Evolutionary conservation across 2,113 vertebrate genomes (phyloP).

Genomic region (Kryptolebias marmoratus): DNA sequence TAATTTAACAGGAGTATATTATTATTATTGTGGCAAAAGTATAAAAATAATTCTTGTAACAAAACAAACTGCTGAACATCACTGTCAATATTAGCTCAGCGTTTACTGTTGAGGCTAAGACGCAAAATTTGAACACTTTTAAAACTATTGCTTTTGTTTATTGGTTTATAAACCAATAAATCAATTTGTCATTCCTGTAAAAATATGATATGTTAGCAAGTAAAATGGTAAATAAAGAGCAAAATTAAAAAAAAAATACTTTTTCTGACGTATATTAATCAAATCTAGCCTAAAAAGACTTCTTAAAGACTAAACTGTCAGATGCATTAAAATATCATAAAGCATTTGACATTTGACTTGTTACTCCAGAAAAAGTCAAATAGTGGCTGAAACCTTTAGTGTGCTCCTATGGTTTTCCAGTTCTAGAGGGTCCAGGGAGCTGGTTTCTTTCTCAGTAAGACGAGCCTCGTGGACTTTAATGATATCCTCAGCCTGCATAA

Average conservation of each 20-base stretch:
- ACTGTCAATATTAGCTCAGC: conserved; percentile 49
- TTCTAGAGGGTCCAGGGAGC: conserved; percentile 88
- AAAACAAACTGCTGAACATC: too few relatives aligned
- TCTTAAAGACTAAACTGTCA: background rate
- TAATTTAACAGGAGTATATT: too few relatives aligned
- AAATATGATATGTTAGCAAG: too few relatives aligned
- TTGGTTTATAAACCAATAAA: too few relatives aligned
- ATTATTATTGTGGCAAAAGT: too few relatives aligned
- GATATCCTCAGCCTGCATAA: conserved; percentile 89
- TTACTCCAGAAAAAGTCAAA: background rate
- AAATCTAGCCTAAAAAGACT: background rate
- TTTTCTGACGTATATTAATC: too few relatives aligned
- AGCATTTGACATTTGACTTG: background rate
- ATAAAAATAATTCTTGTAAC: too few relatives aligned
- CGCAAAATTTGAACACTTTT: background rate
- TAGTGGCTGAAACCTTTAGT: conserved; percentile 84
- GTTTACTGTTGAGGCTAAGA: too few relatives aligned
- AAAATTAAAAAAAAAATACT: too few relatives aligned
- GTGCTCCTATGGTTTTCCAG: conserved; percentile 85
- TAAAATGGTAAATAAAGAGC: too few relatives aligned
- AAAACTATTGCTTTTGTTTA: background rate
- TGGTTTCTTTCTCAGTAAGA: conserved; percentile 94
- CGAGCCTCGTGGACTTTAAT: conserved; percentile 92
- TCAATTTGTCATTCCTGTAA: too few relatives aligned
- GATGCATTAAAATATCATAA: too few relatives aligned